A percentile compares a stretch with the other conserved stretches of the same genome.
Conservation (phyloP, 2,113 vertebrate genomes). For the Oxygymnocypris stewartii region DNA sequence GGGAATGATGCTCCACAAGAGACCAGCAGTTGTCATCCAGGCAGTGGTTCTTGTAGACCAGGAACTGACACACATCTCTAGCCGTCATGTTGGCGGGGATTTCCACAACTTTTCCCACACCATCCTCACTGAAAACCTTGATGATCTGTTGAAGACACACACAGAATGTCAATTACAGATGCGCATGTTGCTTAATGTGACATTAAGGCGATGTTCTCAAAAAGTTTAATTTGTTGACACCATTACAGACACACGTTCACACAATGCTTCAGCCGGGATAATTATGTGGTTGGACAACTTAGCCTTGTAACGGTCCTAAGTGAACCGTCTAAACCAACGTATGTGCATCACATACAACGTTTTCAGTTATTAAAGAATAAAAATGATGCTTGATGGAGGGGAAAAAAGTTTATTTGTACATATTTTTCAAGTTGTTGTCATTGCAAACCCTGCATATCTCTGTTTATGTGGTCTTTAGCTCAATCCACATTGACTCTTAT, state of each 20-base stretch:
- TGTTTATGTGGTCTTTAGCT: not conserved
- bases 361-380: not conserved
- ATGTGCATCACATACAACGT: not conserved
- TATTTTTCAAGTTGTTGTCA: not conserved
- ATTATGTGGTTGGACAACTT: not conserved
- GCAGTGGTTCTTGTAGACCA: slow-evolving; percentile 97
- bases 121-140: slow-evolving; percentile 97
- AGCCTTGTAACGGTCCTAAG: not conserved
- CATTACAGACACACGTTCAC: not conserved
- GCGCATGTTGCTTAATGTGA: not conserved
- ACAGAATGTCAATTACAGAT: slow-evolving; percentile 9
- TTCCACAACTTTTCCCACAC: slow-evolving; percentile 93
- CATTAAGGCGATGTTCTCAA: not conserved
- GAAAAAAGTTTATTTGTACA: not conserved
- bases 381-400: too few relatives aligned
- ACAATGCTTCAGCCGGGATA: too few relatives aligned
- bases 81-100: slow-evolving; percentile 93
- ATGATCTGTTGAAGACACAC: slow-evolving; percentile 81
- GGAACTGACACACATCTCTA: slow-evolving; percentile 95
- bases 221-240: not conserved
- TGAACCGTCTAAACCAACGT: not conserved
- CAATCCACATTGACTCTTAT: not conserved
- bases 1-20: slow-evolving; percentile 94
- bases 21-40: slow-evolving; percentile 98
- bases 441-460: not conserved